These are phyloP conservation scores for Zaprionus ornatus DNA, from an alignment of 1,140 invertebrate genomes.

Conservation along the genomic window DNA sequence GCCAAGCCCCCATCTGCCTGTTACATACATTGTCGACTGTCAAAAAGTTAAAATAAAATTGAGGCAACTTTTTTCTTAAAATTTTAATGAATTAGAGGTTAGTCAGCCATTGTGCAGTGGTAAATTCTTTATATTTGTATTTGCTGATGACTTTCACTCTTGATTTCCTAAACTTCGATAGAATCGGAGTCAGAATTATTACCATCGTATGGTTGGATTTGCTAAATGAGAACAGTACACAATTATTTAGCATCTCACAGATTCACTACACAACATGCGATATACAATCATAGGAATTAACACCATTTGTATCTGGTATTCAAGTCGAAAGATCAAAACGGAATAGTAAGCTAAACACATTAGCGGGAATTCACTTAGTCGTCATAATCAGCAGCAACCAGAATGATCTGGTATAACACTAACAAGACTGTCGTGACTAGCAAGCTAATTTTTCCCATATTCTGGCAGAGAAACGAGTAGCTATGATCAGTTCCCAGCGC, in stretches of 20 bases:
- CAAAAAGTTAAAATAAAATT: too few species aligned
- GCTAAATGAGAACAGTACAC: conserved; percentile 61
- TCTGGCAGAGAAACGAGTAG: not conserved
- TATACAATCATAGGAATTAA: conserved; percentile 52
- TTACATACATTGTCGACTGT: too few species aligned
- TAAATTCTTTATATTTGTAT: not conserved
- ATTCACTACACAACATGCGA: conserved; percentile 30
- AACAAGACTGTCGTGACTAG: conserved; percentile 23
- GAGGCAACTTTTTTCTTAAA: too few species aligned
- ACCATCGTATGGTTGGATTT: not conserved
- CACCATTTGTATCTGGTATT: conserved; percentile 48
- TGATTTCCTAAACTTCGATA: conserved; percentile 2
- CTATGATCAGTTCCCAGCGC: not conserved
- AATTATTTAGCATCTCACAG: conserved; percentile 55
- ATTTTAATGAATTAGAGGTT: too few species aligned
- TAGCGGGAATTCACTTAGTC: not conserved
- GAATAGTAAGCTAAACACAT: not conserved
- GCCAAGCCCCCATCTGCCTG: too few species aligned
- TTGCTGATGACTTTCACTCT: conserved; percentile 5
- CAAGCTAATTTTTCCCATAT: not conserved
- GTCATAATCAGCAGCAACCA: not conserved
- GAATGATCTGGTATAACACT: conserved; percentile 16
- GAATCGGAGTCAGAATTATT: conserved; percentile 1
- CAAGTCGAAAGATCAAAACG: conserved; percentile 27
- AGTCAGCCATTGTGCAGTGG: too few species aligned